Percentiles rank a stretch among this genome's conserved stretches.
phyloP scores from a whole-genome alignment of 2,113 vertebrate species.

The Ciconia boyciana region DNA sequence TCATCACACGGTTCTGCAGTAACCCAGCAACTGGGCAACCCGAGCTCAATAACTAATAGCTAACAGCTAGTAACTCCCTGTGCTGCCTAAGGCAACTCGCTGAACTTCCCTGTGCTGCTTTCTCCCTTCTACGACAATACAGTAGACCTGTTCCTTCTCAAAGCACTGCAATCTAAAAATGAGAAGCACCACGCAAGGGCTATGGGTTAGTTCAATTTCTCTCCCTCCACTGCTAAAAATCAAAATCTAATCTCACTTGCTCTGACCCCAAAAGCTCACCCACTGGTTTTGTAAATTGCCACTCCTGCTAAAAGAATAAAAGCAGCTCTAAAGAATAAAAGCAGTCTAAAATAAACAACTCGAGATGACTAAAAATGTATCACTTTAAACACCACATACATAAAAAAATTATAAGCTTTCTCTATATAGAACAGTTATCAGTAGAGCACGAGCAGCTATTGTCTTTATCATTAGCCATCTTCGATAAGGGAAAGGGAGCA shows the following conservation, averaged over 20 bases:
- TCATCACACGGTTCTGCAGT: neutral
- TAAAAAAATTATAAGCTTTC: neutral
- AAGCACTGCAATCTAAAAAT: neutral
- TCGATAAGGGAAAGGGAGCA: neutral
- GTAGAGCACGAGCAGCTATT: neutral
- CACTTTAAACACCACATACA: too few species aligned
- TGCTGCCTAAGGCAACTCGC: neutral
- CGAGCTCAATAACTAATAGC: neutral
- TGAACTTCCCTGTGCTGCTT: neutral
- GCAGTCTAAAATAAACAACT: neutral
- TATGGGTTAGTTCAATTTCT: neutral
- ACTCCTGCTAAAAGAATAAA: neutral
- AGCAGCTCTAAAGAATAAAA: neutral
- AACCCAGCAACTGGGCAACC: neutral
- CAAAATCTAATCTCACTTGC: neutral
- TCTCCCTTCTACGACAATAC: neutral
- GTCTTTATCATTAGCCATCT: neutral
- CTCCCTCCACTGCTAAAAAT: neutral
- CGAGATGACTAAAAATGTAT: rapidly evolving
- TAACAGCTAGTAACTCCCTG: neutral
- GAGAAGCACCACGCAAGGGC: neutral
- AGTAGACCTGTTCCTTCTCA: neutral
- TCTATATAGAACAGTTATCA: too few species aligned
- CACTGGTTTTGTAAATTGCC: neutral
- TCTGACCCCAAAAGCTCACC: neutral